Evolutionary conservation across 2,797 vertebrate genomes (phyloP).

Genomic region (Aplochiton taeniatus): DNA sequence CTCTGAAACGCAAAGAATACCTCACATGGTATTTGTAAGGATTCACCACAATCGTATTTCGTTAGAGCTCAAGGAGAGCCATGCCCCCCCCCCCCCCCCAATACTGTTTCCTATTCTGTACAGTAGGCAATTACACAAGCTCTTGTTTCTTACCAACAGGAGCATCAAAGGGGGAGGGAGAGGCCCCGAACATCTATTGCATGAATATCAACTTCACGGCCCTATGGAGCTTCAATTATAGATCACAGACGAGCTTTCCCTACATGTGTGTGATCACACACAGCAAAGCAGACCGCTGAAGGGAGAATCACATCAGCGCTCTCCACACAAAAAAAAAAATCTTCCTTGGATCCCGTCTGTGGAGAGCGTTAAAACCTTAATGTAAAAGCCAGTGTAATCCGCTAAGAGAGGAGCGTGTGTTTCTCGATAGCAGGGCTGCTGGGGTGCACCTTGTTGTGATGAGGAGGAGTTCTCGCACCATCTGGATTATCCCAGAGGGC

Average conservation of each 20-base stretch:
- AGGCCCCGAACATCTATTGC: slow-evolving; percentile 5
- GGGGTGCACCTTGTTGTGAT: slow-evolving; percentile 15
- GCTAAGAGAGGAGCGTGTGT: slow-evolving; percentile 14
- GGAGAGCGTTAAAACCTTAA: slow-evolving; percentile 1
- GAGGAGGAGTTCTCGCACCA: slow-evolving; percentile 25
- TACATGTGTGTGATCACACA: slow-evolving; percentile 30
- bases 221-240: slow-evolving; percentile 68
- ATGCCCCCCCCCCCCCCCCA: no score
- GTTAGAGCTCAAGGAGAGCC: no score
- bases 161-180: not conserved
- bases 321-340: slow-evolving; percentile 13
- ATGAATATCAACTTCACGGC: slow-evolving; percentile 63
- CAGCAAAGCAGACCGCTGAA: slow-evolving; percentile 33
- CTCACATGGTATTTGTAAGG: no score
- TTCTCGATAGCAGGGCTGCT: not conserved
- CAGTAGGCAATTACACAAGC: not conserved
- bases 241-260: slow-evolving; percentile 49
- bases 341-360: slow-evolving; percentile 7
- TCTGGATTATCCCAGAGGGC: slow-evolving; percentile 31
- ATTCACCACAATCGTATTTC: no score
- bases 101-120: not conserved
- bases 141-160: not conserved
- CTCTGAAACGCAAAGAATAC: no score
- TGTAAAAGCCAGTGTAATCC: slow-evolving; percentile 15
- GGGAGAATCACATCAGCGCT: slow-evolving; percentile 14